phyloP scores from a whole-genome alignment of 2,797 vertebrate genomes.

The Hoplostethus atlanticus region DNA sequence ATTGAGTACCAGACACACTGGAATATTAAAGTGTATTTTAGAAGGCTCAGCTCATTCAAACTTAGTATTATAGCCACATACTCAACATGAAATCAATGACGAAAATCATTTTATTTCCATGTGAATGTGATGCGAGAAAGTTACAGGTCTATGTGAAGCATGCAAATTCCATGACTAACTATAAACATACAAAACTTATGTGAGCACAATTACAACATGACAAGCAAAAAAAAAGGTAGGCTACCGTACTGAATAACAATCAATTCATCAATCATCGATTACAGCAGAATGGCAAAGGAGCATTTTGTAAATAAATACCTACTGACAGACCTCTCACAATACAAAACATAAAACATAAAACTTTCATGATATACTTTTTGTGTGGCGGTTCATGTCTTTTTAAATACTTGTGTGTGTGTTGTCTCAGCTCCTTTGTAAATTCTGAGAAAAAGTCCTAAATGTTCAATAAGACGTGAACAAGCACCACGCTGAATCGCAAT shows the following conservation, averaged over 20 bases:
- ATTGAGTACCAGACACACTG: neutral
- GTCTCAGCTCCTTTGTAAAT: slow-evolving; percentile 10
- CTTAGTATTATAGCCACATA: neutral
- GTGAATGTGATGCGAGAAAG: slow-evolving; percentile 9
- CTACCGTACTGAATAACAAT: neutral
- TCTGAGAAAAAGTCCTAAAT: neutral
- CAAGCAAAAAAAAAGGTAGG: slow-evolving; percentile 14
- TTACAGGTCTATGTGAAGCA: slow-evolving; percentile 13
- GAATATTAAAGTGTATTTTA: neutral
- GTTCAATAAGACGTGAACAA: slow-evolving; percentile 12
- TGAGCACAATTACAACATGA: neutral
- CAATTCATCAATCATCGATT: neutral
- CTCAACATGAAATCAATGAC: neutral
- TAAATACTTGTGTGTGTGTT: neutral
- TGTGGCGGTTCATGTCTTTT: neutral
- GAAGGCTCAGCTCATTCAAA: neutral
- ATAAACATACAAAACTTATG: neutral
- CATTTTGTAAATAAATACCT: slow-evolving; percentile 31
- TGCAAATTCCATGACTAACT: neutral
- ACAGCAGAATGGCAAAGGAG: neutral
- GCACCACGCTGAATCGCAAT: neutral
- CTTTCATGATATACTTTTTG: slow-evolving; percentile 12
- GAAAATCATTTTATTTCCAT: slow-evolving; percentile 35
- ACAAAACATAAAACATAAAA: neutral
- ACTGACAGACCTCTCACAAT: slow-evolving; percentile 5